Percentiles rank a stretch among this genome's conserved stretches.
These are phyloP conservation scores for Sebastes minor DNA, from an alignment of 2,797 vertebrate species.

Conservation along the genomic window DNA sequence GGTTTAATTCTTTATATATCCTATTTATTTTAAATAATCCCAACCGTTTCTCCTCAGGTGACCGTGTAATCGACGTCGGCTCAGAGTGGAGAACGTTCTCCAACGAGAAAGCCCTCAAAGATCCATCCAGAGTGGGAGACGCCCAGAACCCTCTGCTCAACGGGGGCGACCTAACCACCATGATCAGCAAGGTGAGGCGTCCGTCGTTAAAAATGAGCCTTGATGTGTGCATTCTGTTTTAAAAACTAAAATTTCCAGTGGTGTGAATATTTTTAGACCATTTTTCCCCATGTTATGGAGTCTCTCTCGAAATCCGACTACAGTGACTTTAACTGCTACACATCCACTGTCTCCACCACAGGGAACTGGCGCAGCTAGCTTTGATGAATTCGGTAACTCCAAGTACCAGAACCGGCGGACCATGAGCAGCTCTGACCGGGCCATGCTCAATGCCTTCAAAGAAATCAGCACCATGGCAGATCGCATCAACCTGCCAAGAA, in stretches of 20 bases:
- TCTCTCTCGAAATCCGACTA: neutral
- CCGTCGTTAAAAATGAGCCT: neutral
- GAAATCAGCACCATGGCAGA: constrained; percentile 99
- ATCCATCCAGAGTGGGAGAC: constrained; percentile 97
- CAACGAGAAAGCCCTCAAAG: constrained; percentile 98
- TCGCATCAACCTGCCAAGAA: constrained; percentile 98
- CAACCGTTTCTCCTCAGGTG: constrained; percentile 79
- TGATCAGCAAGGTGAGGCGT: constrained; percentile 96
- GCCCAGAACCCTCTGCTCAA: constrained; percentile 97
- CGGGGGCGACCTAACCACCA: constrained; percentile 95
- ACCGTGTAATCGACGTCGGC: constrained; percentile 97
- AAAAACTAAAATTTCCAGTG: neutral
- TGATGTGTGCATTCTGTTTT: too few relatives aligned
- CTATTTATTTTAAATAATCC: neutral
- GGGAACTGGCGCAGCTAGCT: constrained; percentile 98
- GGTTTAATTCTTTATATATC: neutral
- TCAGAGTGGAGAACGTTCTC: constrained; percentile 99
- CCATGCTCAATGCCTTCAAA: constrained; percentile 99
- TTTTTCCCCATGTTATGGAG: neutral
- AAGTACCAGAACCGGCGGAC: constrained; percentile 98
- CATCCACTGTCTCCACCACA: constrained; percentile 55
- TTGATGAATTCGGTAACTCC: constrained; percentile 98
- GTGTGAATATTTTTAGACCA: neutral
- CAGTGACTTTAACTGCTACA: neutral
- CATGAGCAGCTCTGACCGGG: constrained; percentile 97